Evolutionary conservation across 2,113 vertebrate genomes (phyloP), one percentile per base, ranked within the genome.

Genomic region (Mastomys natalensis): DNA sequence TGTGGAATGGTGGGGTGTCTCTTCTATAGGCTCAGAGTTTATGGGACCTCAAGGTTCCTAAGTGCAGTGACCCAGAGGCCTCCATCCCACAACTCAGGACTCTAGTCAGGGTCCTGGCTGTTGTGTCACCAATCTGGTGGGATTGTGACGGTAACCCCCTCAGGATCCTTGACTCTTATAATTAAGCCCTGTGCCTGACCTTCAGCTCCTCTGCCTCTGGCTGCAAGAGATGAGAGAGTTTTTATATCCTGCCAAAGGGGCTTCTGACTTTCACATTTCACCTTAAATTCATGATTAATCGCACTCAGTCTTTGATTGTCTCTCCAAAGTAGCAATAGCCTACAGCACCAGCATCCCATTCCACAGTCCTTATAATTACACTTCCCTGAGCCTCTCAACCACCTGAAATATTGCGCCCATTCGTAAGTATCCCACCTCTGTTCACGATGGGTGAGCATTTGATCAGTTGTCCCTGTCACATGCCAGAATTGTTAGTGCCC

Each of bases 211-310:
- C 89, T 96, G 93, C 93, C 94, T 92, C 82, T 91, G 95, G 93
- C 93, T 95, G 68, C 40, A 64, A 78, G 95, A 97, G 68, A 86
- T 96, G 93, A 95, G 84, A 92, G 68, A 91, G 62, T 88, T 84
- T 96, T 95, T 95, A 89, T 95, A 88, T 78, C 93, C 87, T 81
- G 73, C 89, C 87, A 73, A 96, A 55, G 95, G 91, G 96, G 73
- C 91, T 91, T 96, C 95, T 94, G 64, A 51, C 81, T 92, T 92
- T 87, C 73, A 90, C 89, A 91, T 89, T 94, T 93, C 91, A 91
- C 87, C 87, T 94, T 96, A 96, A 96, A 96, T 80, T 86, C 51
- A 0, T 93, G 89, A 93, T 95, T 96, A 95, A 98, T 94, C 89
- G 58, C 72, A 48, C 66, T 94, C 53, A 45, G 22, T 60, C 92